These are phyloP conservation scores for Porphyrio hochstetteri DNA, from an alignment of 2,113 vertebrate genomes.

Conservation along the genomic window DNA sequence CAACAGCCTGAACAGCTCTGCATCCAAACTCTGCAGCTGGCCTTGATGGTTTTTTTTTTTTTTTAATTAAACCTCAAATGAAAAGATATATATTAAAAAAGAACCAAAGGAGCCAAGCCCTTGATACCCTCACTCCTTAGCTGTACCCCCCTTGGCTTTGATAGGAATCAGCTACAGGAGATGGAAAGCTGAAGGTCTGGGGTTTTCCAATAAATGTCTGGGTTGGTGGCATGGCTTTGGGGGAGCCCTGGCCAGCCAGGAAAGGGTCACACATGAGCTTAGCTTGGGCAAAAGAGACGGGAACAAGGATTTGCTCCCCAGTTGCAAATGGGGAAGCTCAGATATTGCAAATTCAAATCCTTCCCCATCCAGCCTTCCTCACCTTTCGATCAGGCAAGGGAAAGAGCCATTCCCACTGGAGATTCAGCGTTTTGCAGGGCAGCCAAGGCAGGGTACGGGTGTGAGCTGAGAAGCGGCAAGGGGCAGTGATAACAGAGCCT, in stretches of 20 bases:
- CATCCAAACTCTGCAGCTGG: conserved; percentile 36
- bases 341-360: neutral
- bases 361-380: neutral
- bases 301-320: neutral
- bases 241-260: neutral
- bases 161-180: neutral
- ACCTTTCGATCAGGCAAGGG: neutral
- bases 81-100: neutral
- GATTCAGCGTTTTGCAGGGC: neutral
- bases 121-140: neutral
- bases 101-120: neutral
- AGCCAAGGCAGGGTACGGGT: neutral
- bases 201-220: neutral
- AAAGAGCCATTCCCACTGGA: neutral
- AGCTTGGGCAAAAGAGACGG: neutral
- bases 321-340: neutral
- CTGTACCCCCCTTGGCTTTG: neutral
- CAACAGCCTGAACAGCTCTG: neutral
- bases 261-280: neutral
- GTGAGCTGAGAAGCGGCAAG: rapidly evolving
- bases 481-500: neutral
- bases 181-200: neutral
- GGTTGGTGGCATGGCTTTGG: neutral
- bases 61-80: neutral
- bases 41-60: neutral